Evolutionary conservation across 1,140 invertebrate genomes (phyloP).

Genomic region (Megathymus violae): DNA sequence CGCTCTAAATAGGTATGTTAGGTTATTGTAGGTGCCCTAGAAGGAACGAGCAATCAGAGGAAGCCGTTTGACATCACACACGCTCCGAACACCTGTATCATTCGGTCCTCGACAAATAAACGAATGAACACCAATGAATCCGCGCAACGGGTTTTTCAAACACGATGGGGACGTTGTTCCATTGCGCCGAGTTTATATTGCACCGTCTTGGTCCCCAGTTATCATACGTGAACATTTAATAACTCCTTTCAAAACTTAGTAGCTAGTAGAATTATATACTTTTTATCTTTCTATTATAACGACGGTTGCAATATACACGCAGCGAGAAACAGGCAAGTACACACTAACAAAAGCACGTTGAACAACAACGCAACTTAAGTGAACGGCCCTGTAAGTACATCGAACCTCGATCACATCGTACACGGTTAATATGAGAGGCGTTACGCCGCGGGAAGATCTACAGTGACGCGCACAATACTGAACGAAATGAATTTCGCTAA

Average conservation of each 20-base stretch:
- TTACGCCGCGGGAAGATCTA: neutral
- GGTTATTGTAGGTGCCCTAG: no score
- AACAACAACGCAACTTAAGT: no score
- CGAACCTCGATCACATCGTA: slow-evolving; percentile 27
- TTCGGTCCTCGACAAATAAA: slow-evolving; percentile 16
- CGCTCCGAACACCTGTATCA: slow-evolving; percentile 48
- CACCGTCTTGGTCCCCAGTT: neutral
- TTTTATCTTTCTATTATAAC: no score
- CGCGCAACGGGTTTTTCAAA: slow-evolving; percentile 27
- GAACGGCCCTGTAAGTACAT: no score
- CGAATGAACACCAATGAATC: slow-evolving; percentile 28
- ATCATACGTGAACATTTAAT: neutral
- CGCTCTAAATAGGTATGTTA: slow-evolving; percentile 14
- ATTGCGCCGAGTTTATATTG: slow-evolving; percentile 4
- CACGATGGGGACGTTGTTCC: slow-evolving; percentile 6
- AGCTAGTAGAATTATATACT: no score
- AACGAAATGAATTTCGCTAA: slow-evolving; percentile 45
- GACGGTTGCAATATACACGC: no score
- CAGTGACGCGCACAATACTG: slow-evolving; percentile 40
- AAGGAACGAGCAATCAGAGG: slow-evolving; percentile 53
- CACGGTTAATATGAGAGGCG: slow-evolving; percentile 7
- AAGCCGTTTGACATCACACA: slow-evolving; percentile 60
- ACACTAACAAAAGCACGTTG: no score
- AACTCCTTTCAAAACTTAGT: no score
- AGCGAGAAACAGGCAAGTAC: no score